These are phyloP conservation scores for Salarias fasciatus DNA, from an alignment of 2,797 vertebrate genomes.

Conservation along the genomic window DNA sequence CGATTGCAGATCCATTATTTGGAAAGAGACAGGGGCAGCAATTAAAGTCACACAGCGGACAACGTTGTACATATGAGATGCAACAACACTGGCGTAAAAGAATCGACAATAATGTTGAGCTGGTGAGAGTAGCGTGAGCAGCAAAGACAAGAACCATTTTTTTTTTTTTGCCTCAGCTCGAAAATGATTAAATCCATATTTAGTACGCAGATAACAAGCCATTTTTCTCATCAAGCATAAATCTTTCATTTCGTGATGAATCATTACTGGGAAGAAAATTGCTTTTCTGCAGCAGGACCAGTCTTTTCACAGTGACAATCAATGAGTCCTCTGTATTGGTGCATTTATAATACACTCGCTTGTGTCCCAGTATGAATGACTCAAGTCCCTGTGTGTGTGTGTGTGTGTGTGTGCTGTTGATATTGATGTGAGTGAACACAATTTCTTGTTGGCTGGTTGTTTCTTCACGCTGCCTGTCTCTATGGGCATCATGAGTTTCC, in stretches of 20 bases:
- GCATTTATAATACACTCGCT: slow-evolving; percentile 32
- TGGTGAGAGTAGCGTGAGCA: slow-evolving; percentile 10
- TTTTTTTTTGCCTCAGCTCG: slow-evolving; percentile 13
- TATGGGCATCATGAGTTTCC: slow-evolving; percentile 10
- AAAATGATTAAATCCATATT: slow-evolving; percentile 43
- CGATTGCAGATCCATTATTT: background rate
- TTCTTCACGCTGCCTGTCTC: slow-evolving; percentile 19
- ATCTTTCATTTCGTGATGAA: slow-evolving; percentile 35
- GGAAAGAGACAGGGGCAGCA: slow-evolving; percentile 2
- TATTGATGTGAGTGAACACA: slow-evolving; percentile 5
- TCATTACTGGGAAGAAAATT: slow-evolving; percentile 33
- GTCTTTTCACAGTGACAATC: slow-evolving; percentile 34
- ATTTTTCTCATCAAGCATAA: slow-evolving; percentile 31
- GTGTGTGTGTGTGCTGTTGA: slow-evolving; percentile 14
- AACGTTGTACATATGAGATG: background rate
- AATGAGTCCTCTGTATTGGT: slow-evolving; percentile 22
- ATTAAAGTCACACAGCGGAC: slow-evolving; percentile 2
- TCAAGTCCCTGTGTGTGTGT: slow-evolving; percentile 4
- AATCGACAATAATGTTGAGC: background rate
- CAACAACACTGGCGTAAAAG: slow-evolving; percentile 8
- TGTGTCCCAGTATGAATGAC: slow-evolving; percentile 14
- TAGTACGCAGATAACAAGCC: slow-evolving; percentile 29
- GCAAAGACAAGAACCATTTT: background rate
- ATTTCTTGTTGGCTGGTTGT: slow-evolving; percentile 10
- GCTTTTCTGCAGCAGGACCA: slow-evolving; percentile 17